Evolutionary conservation across 2,113 vertebrate genomes (phyloP).

Genomic region (Noturus placidus): DNA sequence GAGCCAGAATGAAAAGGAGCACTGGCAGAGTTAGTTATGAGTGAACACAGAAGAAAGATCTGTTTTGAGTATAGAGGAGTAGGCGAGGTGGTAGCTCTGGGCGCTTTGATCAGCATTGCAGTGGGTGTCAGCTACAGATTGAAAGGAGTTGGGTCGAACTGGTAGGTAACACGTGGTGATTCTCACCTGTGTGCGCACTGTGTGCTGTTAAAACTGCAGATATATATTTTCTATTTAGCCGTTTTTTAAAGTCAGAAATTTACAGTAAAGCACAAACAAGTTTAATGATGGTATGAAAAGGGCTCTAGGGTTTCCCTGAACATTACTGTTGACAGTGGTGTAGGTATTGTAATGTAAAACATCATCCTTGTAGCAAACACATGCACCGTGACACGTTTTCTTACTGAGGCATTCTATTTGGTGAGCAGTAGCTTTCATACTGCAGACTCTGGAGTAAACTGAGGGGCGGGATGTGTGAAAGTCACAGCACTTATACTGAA

Average conservation of each 20-base stretch:
- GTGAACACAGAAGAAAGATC: neutral
- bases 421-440: neutral
- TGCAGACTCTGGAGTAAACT: neutral
- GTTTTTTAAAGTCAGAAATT: neutral
- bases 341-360: neutral
- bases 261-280: neutral
- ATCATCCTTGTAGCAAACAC: neutral
- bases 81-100: neutral
- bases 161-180: neutral
- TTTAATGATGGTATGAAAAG: neutral
- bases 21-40: neutral
- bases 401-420: neutral
- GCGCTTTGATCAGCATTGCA: neutral
- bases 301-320: too few relatives aligned
- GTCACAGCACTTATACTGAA: neutral
- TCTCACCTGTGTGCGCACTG: neutral
- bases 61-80: neutral
- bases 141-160: neutral
- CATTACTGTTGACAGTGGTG: too few relatives aligned
- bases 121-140: too few relatives aligned
- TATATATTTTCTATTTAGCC: neutral
- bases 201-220: neutral
- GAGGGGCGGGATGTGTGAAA: neutral
- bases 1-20: neutral
- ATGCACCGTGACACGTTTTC: neutral